phyloP scores from a whole-genome alignment of 1,140 invertebrate species.

The Pseudomyrmex cubaensis region DNA sequence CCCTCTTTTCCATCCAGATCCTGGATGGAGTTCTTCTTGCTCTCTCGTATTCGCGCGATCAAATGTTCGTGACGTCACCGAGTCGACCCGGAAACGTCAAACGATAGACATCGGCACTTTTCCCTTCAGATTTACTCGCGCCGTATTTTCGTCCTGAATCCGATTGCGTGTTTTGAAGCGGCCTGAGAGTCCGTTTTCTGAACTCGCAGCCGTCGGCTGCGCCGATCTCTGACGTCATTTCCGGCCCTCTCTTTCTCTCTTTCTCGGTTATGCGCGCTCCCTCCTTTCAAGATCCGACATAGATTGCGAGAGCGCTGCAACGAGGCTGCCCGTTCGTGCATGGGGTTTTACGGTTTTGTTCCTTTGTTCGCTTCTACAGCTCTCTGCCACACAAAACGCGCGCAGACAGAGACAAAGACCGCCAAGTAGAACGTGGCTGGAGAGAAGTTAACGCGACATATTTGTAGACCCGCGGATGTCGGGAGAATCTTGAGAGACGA shows the following conservation, averaged over 20 bases:
- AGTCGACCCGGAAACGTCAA: constrained; percentile 50
- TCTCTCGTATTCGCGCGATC: constrained; percentile 26
- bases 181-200: constrained; percentile 52
- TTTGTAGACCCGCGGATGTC: constrained; percentile 11
- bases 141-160: constrained; percentile 36
- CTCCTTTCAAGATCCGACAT: constrained; percentile 65
- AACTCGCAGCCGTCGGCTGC: constrained; percentile 39
- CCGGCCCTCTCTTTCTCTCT: constrained; percentile 30
- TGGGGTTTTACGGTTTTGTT: constrained; percentile 65
- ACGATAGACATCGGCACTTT: constrained; percentile 47
- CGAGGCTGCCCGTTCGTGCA: constrained; percentile 62
- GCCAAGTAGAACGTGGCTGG: constrained; percentile 19
- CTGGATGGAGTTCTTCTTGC: background rate
- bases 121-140: constrained; percentile 21
- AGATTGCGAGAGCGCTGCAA: constrained; percentile 59
- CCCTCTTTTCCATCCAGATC: background rate
- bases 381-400: constrained; percentile 1
- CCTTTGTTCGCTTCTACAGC: constrained; percentile 65
- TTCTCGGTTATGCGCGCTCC: constrained; percentile 21
- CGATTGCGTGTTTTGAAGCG: constrained; percentile 29
- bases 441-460: constrained; percentile 42
- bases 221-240: constrained; percentile 70
- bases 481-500: background rate
- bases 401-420: constrained; percentile 20
- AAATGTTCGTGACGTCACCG: constrained; percentile 26